phyloP scores from a whole-genome alignment of 2,113 vertebrate genomes.

The Cavia porcellus region DNA sequence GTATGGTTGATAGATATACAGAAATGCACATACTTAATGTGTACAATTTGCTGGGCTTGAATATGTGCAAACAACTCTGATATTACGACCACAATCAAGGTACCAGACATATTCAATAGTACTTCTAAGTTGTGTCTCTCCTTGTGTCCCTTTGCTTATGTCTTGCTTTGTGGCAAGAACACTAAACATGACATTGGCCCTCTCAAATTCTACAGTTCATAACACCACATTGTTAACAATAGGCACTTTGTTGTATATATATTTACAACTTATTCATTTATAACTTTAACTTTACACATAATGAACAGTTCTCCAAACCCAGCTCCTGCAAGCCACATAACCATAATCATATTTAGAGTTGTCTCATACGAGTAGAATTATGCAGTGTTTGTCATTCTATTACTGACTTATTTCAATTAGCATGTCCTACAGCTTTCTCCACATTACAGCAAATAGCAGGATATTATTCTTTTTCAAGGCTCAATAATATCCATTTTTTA shows the following conservation, averaged over 20 bases:
- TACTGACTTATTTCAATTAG: slow-evolving; percentile 7
- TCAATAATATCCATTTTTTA: not conserved
- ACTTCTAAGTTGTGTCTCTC: not conserved
- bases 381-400: not conserved
- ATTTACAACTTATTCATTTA: not conserved
- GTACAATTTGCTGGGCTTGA: slow-evolving; percentile 19
- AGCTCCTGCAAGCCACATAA: not conserved
- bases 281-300: not conserved
- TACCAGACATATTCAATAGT: not conserved
- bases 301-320: not conserved
- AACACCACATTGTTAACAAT: not conserved
- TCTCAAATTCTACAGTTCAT: not conserved
- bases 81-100: not conserved
- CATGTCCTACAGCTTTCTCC: not conserved
- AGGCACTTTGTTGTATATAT: not conserved
- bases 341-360: not conserved
- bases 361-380: not conserved
- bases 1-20: not conserved
- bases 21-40: not conserved
- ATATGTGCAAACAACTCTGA: not conserved
- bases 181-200: not conserved
- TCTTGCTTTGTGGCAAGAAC: not conserved
- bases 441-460: not conserved
- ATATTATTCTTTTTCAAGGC: not conserved
- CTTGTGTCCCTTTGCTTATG: not conserved